Evolutionary conservation across 2,797 vertebrate species (phyloP), one percentile per base, ranked within the genome.

Genomic region (Spheniscus humboldti): DNA sequence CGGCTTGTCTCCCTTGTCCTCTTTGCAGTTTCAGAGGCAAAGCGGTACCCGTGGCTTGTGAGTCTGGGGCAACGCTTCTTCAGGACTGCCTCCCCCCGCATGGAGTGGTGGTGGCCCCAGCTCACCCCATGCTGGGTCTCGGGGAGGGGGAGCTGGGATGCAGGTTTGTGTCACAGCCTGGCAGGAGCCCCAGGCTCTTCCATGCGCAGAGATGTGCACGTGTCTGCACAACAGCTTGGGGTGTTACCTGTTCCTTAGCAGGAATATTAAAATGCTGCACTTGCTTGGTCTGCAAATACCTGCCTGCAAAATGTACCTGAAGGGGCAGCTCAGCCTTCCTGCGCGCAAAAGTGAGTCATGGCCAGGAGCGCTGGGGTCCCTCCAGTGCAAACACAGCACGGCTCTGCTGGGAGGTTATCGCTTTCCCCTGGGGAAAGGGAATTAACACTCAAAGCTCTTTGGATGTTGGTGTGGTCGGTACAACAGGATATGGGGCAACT

Each of bases 261-360:
- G 53, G 72, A 66, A 64, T 57, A 63, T 56, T 18, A 50, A 91
- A 71, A 25, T 1, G 4, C 85, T 37, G 73, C n/a, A 0, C 28
- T 84, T 37, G 87, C 81, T 93, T 45, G 55, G 35, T 73, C 68
- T 73, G 92, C 90, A 73, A 88, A 88, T 18, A 24, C 35, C 7
- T 0, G 1, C 37, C 75, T 10, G 41, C 19, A 41, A 77, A 94
- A 66, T 0, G 22, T 2, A 4, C 56, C 73, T 13, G 0, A 6
- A 35, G 56, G 82, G 86, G 76, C 63, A 20, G 63, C 72, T 56
- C 31, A 0, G 27, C 20, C 30, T 22, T 76, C 11, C 35, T 4
- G 31, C 1, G 9, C 79, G n/a, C 56, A 5, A 24, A 81, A 39
- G 0, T 2, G 4, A 24, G 57, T 3, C 6, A 1, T 2, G 8